phyloP scores from a whole-genome alignment of 2,113 vertebrate species.

The Oplegnathus fasciatus region DNA sequence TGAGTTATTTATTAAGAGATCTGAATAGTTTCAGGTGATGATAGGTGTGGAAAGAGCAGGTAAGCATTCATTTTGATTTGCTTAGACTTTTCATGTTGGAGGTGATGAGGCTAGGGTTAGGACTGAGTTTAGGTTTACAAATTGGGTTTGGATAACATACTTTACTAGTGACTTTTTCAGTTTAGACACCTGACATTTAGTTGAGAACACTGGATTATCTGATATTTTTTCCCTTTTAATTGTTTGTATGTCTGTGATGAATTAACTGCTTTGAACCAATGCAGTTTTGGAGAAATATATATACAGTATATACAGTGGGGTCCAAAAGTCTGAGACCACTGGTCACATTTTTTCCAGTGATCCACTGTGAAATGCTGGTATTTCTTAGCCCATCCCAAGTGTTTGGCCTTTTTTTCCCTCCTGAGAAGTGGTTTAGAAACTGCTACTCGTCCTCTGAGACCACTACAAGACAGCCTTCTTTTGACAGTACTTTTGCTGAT shows the following conservation, averaged over 20 bases:
- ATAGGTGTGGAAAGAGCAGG: slow-evolving; percentile 2
- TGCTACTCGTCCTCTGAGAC: too few species aligned
- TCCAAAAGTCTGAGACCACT: too few species aligned
- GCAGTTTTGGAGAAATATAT: too few species aligned
- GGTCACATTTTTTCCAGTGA: too few species aligned
- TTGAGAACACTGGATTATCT: background rate
- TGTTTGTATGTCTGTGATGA: slow-evolving; percentile 1
- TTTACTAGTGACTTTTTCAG: background rate
- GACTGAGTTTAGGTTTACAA: background rate
- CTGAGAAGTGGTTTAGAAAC: too few species aligned
- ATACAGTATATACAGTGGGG: too few species aligned
- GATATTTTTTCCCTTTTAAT: background rate
- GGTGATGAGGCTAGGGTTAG: background rate
- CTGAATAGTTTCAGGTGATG: background rate
- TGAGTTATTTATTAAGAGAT: background rate
- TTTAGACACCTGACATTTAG: background rate
- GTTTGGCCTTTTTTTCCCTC: too few species aligned
- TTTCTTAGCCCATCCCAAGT: too few species aligned
- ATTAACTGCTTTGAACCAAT: background rate
- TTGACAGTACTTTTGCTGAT: too few species aligned
- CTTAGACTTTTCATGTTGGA: background rate
- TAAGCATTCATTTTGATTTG: background rate
- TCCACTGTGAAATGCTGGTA: too few species aligned
- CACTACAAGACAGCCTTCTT: too few species aligned
- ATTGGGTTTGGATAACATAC: background rate